Evolutionary conservation across 1,140 invertebrate genomes (phyloP), one percentile per base, ranked within the genome.

Genomic region (Thrips palmi): DNA sequence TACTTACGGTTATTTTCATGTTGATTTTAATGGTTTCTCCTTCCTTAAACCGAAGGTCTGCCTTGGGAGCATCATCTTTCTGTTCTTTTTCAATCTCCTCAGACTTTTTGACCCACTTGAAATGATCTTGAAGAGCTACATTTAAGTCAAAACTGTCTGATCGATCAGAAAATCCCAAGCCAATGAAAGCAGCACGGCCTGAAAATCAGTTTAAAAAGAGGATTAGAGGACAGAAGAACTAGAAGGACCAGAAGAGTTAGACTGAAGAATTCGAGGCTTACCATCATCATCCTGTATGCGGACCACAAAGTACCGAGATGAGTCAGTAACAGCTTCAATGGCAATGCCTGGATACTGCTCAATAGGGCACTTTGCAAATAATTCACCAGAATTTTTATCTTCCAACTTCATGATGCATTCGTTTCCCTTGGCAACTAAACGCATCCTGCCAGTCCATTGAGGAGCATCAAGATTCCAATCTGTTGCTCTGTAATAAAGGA

Each of bases 131-230:
- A 22, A 99, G 65, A 17, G 93, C 81, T 15, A 99, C 94, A 67
- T 98, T 97, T 11, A 99, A 65, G 67, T 99, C 96, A 68, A 99
- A 99, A 34, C 93, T 97, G 60, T 99, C 94, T 14, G 89, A 91
- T 49, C 93, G 68, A 60, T 99, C 96, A 5, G 82, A 75, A 65
- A 98, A 99, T 29, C 94, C 94, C 37, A 97, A 68, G 6, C 94
- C 94, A 56, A 98, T 87, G 49, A 93, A 97, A n/a, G 93, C 93
- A 48, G 74, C 75, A 48, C 89, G 67, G n/a, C 84, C 82, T 81
- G 55, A 43, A 65, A 58, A 41, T 37, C 40, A 48, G 37, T 14
- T 23, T 2, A 33, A 40, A 27, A 25, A 4, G 2, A 39, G 29
- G 32, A 42, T 29, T 29, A 11, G 33, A 39, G 33, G 25, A 39